Base-by-base conservation (phyloP, 1,140 invertebrate species). In the Sipha flava region DNA sequence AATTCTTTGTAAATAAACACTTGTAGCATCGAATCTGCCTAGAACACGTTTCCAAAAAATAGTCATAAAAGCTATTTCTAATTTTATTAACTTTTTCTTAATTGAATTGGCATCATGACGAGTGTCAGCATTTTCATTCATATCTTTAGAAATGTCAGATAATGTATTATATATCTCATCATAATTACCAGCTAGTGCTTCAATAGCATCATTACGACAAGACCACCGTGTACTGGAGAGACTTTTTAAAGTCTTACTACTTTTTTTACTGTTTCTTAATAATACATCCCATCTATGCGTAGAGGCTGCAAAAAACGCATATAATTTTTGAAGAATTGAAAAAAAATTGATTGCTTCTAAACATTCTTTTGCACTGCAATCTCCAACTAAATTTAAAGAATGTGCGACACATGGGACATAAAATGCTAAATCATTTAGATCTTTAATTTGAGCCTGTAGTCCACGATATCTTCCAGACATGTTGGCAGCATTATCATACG, bases 41-140 rank as follows among this genome's bases (percentile, higher is more conserved):
- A 6, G 16, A 45, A 7, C 6, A 16, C 43, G 43, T 45, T n/a
- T n/a, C n/a, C 52, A 79, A 45, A 79, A 79, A 31, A 45, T 59
- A 26, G 40, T 54, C 77, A 64, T 79, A 37, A 79, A 79, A 10
- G 77, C 77, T 40, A 37, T 79, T 34, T 79, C 77, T 59, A 79
- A 79, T 43, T n/a, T 14, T 64, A 59, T 29, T 29, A 79, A 64
- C 59, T 79, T 79, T 79, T 64, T 62, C 9, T 16, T n/a, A 43
- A 64, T 79, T 64, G 49, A 49, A 59, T 23, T 37, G 23, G 77
- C 54, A 34, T 79, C 37, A 40, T 34, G 59, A 59, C 77, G 21
- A 31, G 34, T 64, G 31, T 23, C 59, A 29, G 34, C 9, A 31
- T 79, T n/a, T n/a, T n/a, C n/a, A n/a, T n/a, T n/a, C n/a, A n/a